Evolutionary conservation across 1,140 invertebrate species (phyloP).

Genomic region (Metaphire vulgaris): DNA sequence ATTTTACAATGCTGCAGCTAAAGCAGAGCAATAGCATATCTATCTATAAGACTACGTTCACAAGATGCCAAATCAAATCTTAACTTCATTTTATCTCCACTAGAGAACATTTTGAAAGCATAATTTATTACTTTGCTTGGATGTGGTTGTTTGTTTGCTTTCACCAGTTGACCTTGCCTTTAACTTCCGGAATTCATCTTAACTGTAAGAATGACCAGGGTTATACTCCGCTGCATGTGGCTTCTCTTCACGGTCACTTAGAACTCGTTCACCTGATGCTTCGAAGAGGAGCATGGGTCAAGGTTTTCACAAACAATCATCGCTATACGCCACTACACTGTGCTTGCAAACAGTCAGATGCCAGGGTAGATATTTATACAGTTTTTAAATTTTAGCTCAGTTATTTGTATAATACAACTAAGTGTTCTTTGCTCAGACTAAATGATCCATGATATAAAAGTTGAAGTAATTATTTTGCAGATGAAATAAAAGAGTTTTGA

Average conservation of each 20-base stretch:
- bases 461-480: too few species aligned
- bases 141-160: too few species aligned
- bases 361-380: background rate
- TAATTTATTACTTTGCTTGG: too few species aligned
- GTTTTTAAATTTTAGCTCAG: too few species aligned
- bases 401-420: too few species aligned
- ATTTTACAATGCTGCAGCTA: background rate
- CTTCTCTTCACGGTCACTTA: constrained; percentile 34
- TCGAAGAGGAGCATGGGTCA: constrained; percentile 34
- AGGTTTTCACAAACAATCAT: background rate
- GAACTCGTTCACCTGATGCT: constrained; percentile 33
- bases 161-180: background rate
- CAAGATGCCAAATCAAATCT: background rate
- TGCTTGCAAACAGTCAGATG: constrained; percentile 1
- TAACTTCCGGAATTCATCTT: background rate
- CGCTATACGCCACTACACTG: background rate
- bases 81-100: too few species aligned
- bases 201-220: constrained; percentile 15
- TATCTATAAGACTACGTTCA: background rate
- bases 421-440: too few species aligned
- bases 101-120: too few species aligned
- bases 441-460: too few species aligned
- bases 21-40: background rate
- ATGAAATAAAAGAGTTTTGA: too few species aligned
- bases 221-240: constrained; percentile 34